phyloP scores from a whole-genome alignment of 1,140 invertebrate genomes.

The Stegodyphus mimosarum region DNA sequence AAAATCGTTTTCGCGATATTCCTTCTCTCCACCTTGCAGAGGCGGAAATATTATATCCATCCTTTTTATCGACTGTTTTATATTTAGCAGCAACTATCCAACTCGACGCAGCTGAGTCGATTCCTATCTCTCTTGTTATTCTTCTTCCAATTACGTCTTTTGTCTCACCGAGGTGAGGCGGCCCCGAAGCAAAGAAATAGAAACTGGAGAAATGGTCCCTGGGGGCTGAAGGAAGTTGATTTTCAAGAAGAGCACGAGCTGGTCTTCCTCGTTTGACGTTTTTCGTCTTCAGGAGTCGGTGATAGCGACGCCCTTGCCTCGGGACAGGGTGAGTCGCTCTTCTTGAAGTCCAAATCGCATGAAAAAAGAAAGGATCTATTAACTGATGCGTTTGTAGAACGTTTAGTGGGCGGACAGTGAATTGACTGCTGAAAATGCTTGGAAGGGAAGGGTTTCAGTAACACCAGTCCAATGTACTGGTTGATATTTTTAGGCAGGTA shows the following conservation, averaged over 20 bases:
- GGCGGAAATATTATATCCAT: not conserved
- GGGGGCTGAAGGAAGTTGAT: slow-evolving; percentile 3
- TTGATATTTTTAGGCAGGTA: too few species aligned
- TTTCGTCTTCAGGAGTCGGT: not conserved
- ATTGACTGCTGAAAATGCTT: not conserved
- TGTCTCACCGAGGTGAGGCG: not conserved
- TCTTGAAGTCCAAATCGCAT: not conserved
- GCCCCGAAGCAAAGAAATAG: not conserved
- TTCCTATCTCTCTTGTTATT: not conserved
- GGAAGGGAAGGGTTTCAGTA: not conserved
- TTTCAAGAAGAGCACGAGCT: not conserved
- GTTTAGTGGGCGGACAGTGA: slow-evolving; percentile 47
- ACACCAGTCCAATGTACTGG: too few species aligned
- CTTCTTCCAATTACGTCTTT: not conserved
- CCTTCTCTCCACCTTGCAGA: not conserved
- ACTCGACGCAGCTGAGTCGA: not conserved
- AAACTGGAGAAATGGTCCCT: not conserved
- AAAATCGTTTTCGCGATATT: too few species aligned
- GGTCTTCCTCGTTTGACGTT: not conserved
- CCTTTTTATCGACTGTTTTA: not conserved
- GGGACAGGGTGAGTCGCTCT: slow-evolving; percentile 20
- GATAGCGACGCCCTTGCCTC: slow-evolving; percentile 20
- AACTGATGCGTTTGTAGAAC: slow-evolving; percentile 43
- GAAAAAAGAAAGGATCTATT: not conserved
- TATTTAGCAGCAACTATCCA: not conserved